Evolutionary conservation across 2,797 vertebrate genomes (phyloP).

Genomic region (Adelosebastes latens): DNA sequence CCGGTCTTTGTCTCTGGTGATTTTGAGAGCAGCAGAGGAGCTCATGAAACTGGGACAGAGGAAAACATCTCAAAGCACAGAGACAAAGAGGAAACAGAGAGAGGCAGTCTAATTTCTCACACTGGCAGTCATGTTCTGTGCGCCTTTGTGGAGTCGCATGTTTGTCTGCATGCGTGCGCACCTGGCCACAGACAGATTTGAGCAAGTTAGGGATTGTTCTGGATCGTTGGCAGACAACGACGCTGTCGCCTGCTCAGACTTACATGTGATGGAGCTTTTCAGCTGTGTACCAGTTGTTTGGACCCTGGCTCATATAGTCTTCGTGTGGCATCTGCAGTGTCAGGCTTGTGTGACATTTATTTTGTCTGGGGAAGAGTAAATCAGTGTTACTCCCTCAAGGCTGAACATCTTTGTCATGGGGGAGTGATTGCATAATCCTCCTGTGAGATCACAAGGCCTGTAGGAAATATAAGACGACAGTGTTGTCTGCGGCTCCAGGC

Average conservation of each 20-base stretch:
- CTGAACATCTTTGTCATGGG: conserved; percentile 73
- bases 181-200: conserved; percentile 39
- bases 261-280: conserved; percentile 24
- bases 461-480: conserved; percentile 73
- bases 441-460: conserved; percentile 76
- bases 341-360: conserved; percentile 65
- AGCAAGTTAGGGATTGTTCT: conserved; percentile 33
- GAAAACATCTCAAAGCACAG: conserved; percentile 68
- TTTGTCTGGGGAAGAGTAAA: conserved; percentile 69
- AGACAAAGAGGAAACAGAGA: conserved; percentile 73
- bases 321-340: conserved; percentile 54
- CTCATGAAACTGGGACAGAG: conserved; percentile 75
- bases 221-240: conserved; percentile 24
- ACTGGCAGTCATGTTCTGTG: conserved; percentile 38
- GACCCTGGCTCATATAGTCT: conserved; percentile 44
- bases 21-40: conserved; percentile 60
- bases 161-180: conserved; percentile 44
- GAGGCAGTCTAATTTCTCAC: conserved; percentile 60
- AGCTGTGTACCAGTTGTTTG: conserved; percentile 47
- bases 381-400: conserved; percentile 62
- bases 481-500: conserved; percentile 64
- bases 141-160: conserved; percentile 50
- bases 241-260: conserved; percentile 31
- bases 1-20: conserved; percentile 65
- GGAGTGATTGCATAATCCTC: conserved; percentile 77